Percentiles rank a stretch among this genome's conserved stretches.
Conservation (phyloP, 2,888 invertebrate genomes). For the Fissipunctia ypsillon region DNA sequence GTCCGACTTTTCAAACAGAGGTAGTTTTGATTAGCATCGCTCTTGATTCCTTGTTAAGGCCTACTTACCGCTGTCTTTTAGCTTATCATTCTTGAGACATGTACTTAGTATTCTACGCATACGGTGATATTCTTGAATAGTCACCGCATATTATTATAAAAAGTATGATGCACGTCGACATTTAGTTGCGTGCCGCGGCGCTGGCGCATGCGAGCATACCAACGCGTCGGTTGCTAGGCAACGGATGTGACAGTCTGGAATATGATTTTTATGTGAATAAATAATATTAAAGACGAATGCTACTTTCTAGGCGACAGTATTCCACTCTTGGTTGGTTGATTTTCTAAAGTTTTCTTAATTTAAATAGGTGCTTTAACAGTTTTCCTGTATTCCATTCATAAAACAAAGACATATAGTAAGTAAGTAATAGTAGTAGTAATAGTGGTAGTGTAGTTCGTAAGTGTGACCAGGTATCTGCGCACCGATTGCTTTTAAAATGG, state of each 20-base stretch:
- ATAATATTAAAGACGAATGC: neutral
- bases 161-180: conserved; percentile 65
- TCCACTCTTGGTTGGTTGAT: neutral
- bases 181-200: conserved; percentile 60
- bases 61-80: conserved; percentile 48
- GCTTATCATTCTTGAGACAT: conserved; percentile 42
- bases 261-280: conserved; percentile 44
- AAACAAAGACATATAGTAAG: neutral
- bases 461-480: no score
- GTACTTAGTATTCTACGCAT: conserved; percentile 57
- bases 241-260: conserved; percentile 54
- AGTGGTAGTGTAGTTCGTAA: no score
- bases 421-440: no score
- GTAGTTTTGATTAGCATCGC: conserved; percentile 48
- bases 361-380: neutral
- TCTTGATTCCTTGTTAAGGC: conserved; percentile 58
- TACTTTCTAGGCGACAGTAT: neutral
- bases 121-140: conserved; percentile 54
- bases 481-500: no score
- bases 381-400: neutral
- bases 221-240: conserved; percentile 60
- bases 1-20: conserved; percentile 47
- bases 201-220: conserved; percentile 59
- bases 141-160: conserved; percentile 60
- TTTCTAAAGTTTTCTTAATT: neutral